Evolutionary conservation across 2,888 invertebrate species (phyloP).

Genomic region (Eledone cirrhosa): DNA sequence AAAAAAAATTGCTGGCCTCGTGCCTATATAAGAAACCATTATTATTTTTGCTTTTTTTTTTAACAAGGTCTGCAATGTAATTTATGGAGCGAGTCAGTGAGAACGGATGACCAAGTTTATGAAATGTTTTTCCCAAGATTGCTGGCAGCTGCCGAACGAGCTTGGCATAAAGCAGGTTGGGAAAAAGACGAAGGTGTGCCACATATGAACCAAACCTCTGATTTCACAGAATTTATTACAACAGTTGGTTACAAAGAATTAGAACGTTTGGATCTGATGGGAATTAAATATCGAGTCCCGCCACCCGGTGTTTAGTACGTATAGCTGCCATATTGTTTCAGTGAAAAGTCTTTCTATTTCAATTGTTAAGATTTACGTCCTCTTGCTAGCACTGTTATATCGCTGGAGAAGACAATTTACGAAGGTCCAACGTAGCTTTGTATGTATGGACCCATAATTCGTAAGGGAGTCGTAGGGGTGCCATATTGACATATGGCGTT

Average conservation of each 20-base stretch:
- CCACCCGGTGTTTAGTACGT: slow-evolving; percentile 60
- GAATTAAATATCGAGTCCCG: slow-evolving; percentile 56
- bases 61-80: slow-evolving; percentile 60
- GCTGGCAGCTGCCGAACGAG: slow-evolving; percentile 58
- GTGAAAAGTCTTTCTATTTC: too few species aligned
- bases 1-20: too few species aligned
- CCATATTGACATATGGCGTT: too few species aligned
- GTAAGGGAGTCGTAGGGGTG: too few species aligned
- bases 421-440: too few species aligned
- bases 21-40: too few species aligned
- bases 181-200: slow-evolving; percentile 33
- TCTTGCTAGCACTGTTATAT: too few species aligned
- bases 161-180: slow-evolving; percentile 62
- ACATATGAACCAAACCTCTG: slow-evolving; percentile 27
- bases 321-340: too few species aligned
- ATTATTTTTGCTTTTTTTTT: neutral
- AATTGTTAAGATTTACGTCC: too few species aligned
- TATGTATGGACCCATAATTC: too few species aligned
- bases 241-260: slow-evolving; percentile 58
- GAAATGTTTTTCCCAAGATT: slow-evolving; percentile 56
- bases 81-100: slow-evolving; percentile 57
- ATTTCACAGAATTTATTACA: slow-evolving; percentile 60
- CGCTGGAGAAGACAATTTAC: too few species aligned
- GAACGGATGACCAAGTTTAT: slow-evolving; percentile 45
- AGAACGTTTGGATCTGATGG: slow-evolving; percentile 49